Evolutionary conservation across 2,888 invertebrate species (phyloP).

Genomic region (Calameuta pallipes): DNA sequence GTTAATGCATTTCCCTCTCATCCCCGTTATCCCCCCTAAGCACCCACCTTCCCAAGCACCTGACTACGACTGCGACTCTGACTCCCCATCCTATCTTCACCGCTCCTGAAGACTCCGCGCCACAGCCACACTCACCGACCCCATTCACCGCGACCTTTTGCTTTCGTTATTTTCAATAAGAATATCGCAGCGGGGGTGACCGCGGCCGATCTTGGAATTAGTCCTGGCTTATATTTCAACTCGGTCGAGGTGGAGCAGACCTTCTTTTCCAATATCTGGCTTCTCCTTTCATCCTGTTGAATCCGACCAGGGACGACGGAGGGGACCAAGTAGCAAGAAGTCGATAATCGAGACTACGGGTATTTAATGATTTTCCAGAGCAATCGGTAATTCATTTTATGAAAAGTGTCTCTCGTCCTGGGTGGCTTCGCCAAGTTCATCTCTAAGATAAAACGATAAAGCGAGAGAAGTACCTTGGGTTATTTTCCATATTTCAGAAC

Average conservation of each 20-base stretch:
- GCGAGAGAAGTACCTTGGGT: slow-evolving; percentile 8
- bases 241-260: slow-evolving; percentile 14
- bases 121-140: slow-evolving; percentile 27
- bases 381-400: neutral
- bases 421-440: neutral
- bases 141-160: slow-evolving; percentile 39
- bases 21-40: slow-evolving; percentile 42
- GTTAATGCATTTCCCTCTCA: slow-evolving; percentile 56
- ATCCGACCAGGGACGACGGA: neutral
- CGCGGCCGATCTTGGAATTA: slow-evolving; percentile 32
- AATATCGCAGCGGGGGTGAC: slow-evolving; percentile 47
- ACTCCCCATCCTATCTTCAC: slow-evolving; percentile 12
- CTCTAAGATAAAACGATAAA: slow-evolving; percentile 21
- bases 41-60: slow-evolving; percentile 44
- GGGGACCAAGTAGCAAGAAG: neutral
- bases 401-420: neutral
- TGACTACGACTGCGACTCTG: slow-evolving; percentile 40
- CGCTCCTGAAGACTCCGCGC: slow-evolving; percentile 10
- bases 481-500: slow-evolving; percentile 56
- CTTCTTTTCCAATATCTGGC: slow-evolving; percentile 8
- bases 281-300: neutral
- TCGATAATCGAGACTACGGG: neutral
- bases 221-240: slow-evolving; percentile 40
- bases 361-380: neutral
- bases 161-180: slow-evolving; percentile 48